Conservation (phyloP, 2,113 vertebrate species). For the Trichechus manatus region DNA sequence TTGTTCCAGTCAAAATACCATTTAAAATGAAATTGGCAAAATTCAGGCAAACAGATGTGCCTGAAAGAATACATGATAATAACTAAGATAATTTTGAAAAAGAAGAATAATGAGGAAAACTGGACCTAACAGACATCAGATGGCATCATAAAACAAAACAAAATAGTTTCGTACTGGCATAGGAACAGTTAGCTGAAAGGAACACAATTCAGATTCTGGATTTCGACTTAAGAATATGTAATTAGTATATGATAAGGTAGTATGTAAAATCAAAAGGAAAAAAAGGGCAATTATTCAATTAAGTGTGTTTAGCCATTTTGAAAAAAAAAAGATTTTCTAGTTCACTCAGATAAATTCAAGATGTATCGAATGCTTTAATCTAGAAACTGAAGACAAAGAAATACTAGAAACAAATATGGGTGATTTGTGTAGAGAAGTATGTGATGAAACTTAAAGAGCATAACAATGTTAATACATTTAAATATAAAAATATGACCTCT, state of each 20-base stretch:
- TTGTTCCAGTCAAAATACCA: conserved; percentile 8
- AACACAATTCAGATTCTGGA: background rate
- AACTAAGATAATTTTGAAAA: background rate
- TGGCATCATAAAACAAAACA: background rate
- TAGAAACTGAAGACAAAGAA: background rate
- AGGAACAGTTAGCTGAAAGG: background rate
- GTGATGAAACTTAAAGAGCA: background rate
- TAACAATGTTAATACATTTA: background rate
- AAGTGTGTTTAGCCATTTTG: background rate
- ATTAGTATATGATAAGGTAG: background rate
- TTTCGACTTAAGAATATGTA: background rate
- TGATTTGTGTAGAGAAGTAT: conserved; percentile 8
- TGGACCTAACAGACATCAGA: background rate
- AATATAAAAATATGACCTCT: background rate
- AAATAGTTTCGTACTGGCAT: background rate
- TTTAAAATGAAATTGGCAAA: conserved; percentile 26
- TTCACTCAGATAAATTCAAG: background rate
- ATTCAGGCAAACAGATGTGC: conserved; percentile 2
- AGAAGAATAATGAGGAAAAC: background rate
- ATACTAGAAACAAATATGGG: background rate
- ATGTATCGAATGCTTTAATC: background rate
- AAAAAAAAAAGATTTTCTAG: background rate
- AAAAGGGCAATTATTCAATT: background rate
- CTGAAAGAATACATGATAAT: background rate
- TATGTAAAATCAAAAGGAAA: conserved; percentile 3